Conservation (phyloP, 2,113 vertebrate genomes). For the Otus sunia region DNA sequence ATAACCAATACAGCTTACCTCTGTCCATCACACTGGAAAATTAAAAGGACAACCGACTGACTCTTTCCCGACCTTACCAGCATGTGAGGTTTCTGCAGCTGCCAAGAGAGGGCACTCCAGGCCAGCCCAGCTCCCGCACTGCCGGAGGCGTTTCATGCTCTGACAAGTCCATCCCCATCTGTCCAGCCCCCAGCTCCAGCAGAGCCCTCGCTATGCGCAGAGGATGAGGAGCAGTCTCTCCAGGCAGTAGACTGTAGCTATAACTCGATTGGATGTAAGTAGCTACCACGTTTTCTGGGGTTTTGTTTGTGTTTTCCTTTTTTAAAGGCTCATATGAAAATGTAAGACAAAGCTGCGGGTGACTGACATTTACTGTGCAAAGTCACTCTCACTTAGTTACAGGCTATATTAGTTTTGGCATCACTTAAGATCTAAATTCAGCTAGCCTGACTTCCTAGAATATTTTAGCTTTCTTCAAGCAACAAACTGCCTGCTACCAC, state of each 20-base stretch:
- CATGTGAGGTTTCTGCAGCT: neutral
- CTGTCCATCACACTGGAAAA: neutral
- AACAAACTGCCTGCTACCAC: slow-evolving; percentile 62
- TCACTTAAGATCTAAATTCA: slow-evolving; percentile 32
- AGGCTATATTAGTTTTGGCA: slow-evolving; percentile 63
- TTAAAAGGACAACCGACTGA: neutral
- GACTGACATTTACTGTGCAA: slow-evolving; percentile 56
- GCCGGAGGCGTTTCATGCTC: neutral
- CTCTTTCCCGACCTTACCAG: neutral
- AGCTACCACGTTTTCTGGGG: neutral
- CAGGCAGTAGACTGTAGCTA: neutral
- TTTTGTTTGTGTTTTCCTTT: slow-evolving; percentile 33
- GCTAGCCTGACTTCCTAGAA: slow-evolving; percentile 60
- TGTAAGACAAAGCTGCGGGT: slow-evolving; percentile 37
- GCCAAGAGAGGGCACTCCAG: slow-evolving; percentile 77
- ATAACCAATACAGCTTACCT: neutral
- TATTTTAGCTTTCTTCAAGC: slow-evolving; percentile 54
- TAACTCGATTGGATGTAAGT: neutral
- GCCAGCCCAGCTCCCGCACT: slow-evolving; percentile 21
- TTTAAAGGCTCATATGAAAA: slow-evolving; percentile 6
- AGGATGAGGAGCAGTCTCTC: neutral
- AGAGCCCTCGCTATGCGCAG: neutral
- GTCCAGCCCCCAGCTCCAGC: neutral
- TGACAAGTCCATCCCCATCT: neutral
- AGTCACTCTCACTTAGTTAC: slow-evolving; percentile 52